These are phyloP conservation scores for Micrasema longulum DNA, from an alignment of 1,140 invertebrate genomes.

Conservation along the genomic window DNA sequence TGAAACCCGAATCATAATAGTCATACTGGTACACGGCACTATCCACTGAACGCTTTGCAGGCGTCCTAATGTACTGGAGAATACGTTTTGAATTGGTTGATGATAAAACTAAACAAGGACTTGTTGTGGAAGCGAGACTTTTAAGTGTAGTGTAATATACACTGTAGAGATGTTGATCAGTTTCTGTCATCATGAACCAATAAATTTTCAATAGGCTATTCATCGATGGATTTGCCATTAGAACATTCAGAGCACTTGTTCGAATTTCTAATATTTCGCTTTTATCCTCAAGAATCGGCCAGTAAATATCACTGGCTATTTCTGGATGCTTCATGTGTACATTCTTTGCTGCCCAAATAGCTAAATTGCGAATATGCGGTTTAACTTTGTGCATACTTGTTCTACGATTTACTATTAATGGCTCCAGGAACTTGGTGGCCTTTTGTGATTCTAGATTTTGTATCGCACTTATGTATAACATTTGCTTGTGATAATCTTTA, in stretches of 20 bases:
- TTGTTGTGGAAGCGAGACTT: constrained; percentile 57
- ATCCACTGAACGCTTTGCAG: constrained; percentile 52
- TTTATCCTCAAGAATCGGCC: constrained; percentile 61
- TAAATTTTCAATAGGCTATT: constrained; percentile 60
- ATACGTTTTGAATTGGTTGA: constrained; percentile 49
- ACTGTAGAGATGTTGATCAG: constrained; percentile 61
- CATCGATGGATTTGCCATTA: constrained; percentile 59
- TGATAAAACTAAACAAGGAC: constrained; percentile 59
- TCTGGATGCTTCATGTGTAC: constrained; percentile 54
- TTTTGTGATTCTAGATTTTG: constrained; percentile 54
- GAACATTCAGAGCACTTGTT: constrained; percentile 59
- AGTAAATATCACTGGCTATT: constrained; percentile 58
- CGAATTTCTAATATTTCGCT: constrained; percentile 58
- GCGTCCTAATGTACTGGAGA: constrained; percentile 33
- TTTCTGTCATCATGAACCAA: constrained; percentile 62
- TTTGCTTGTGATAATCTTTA: constrained; percentile 46
- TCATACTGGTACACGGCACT: constrained; percentile 51
- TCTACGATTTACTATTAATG: constrained; percentile 43
- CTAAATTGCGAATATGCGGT: constrained; percentile 57
- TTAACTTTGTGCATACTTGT: constrained; percentile 47
- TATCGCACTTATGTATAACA: constrained; percentile 53
- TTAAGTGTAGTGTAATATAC: constrained; percentile 63
- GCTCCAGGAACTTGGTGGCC: constrained; percentile 53
- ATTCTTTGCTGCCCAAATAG: constrained; percentile 57
- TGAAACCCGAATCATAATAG: constrained; percentile 57